Evolutionary conservation across 2,797 vertebrate species (phyloP), one percentile per base, ranked within the genome.

Genomic region (Sphenodon punctatus): DNA sequence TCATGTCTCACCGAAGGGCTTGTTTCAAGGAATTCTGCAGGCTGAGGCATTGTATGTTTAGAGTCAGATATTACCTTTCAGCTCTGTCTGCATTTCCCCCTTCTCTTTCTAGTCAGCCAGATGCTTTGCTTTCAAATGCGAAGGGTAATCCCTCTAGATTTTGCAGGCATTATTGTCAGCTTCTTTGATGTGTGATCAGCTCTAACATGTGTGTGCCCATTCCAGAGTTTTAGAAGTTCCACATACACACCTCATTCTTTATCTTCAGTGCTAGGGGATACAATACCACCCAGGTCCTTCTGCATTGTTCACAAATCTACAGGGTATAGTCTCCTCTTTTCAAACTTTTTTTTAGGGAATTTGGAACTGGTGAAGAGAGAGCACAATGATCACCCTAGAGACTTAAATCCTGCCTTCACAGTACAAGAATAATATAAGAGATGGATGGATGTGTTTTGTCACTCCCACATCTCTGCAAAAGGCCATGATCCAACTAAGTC

Each of bases 111-210:
- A 74, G 45, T 82, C 75, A 88, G 87, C 42, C 68, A 63, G 75
- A 58, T 82, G 23, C 79, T 75, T 65, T 78, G 38, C 84, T 92
- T 93, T 92, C 79, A 92, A 87, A 82, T 88, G 63, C 55, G 72
- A 60, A 86, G 72, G 66, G 72, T 88, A 86, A 90, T 88, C 81
- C 73, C 56, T 89, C n/a, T 51, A 85, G 75, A 41, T 88, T 92
- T 85, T 73, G 80, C 46, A 72, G 73, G n/a, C 55, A 38, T 85
- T 93, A 88, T 70, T 66, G 55, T 82, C 89, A 86, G 42, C 60
- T 82, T 61, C 80, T 92, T 90, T 93, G 86, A 84, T 88, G 79
- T 68, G 51, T 80, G 78, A 87, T 86, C 74, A 65, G 30, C 41
- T 73, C 1, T 16, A 82, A 56, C 19, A 30, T 48, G 43, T 39